phyloP scores from a whole-genome alignment of 1,140 invertebrate genomes.

The Lasaia peninsularis region DNA sequence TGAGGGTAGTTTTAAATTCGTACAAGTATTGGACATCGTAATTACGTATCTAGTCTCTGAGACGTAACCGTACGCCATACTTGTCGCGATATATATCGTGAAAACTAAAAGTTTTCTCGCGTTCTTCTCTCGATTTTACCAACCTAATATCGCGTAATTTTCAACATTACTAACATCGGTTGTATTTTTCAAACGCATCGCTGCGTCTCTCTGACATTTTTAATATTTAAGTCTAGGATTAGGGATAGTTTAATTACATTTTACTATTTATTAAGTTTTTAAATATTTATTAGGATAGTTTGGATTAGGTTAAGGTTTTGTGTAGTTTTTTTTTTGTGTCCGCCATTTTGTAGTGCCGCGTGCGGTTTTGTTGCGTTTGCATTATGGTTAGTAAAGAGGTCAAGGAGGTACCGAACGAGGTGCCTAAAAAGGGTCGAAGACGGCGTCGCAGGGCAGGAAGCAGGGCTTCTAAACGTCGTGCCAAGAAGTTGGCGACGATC shows the following conservation, averaged over 20 bases:
- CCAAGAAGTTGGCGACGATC: conserved; percentile 29
- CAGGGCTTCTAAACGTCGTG: conserved; percentile 37
- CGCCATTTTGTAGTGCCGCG: conserved; percentile 53
- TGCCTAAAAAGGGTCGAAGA: conserved; percentile 38
- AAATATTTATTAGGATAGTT: conserved; percentile 35
- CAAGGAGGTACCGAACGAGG: conserved; percentile 43
- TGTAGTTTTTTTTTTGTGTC: conserved; percentile 12
- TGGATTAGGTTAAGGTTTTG: conserved; percentile 36
- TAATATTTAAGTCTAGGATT: conserved; percentile 30
- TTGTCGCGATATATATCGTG: conserved; percentile 29
- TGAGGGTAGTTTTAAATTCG: conserved; percentile 26
- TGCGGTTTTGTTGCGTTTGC: conserved; percentile 42
- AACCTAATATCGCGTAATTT: conserved; percentile 21
- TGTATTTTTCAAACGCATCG: conserved; percentile 18
- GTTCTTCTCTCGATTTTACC: conserved; percentile 18
- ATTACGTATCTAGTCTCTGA: conserved; percentile 37
- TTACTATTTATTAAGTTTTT: conserved; percentile 34
- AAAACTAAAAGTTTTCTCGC: conserved; percentile 27
- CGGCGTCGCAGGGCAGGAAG: conserved; percentile 42
- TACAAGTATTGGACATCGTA: not conserved
- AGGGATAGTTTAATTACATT: conserved; percentile 31
- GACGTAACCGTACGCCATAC: conserved; percentile 40
- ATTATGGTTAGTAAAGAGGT: conserved; percentile 52
- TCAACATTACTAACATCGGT: conserved; percentile 16
- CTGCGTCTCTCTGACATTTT: conserved; percentile 29